Evolutionary conservation across 92 coral and sea anemone genomes (phyloP).

Genomic region (Porites lobata): DNA sequence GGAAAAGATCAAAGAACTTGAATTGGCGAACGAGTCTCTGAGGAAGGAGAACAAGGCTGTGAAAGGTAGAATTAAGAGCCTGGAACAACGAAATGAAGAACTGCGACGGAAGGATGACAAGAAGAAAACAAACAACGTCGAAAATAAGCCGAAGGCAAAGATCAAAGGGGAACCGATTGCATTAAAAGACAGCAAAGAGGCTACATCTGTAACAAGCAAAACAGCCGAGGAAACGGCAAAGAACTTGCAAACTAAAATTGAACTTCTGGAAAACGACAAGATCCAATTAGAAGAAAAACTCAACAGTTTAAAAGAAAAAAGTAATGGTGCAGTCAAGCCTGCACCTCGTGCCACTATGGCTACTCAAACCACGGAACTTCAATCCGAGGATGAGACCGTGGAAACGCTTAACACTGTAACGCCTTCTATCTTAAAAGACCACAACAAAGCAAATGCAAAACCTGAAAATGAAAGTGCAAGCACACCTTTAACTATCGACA

Average conservation of each 20-base stretch:
- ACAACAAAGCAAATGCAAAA: conserved; percentile 13
- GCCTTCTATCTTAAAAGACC: not conserved
- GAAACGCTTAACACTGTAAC: not conserved
- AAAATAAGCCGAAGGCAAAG: conserved; percentile 30
- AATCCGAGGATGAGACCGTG: not conserved
- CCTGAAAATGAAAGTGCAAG: not conserved
- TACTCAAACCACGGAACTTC: conserved; percentile 18
- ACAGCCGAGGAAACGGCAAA: not conserved
- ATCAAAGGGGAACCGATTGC: conserved; percentile 17
- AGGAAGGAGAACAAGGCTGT: conserved; percentile 57
- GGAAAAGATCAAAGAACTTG: conserved; percentile 68
- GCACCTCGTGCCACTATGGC: not conserved
- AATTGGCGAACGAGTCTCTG: conserved; percentile 64
- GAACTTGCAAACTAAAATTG: conserved; percentile 21
- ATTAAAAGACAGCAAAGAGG: conserved; percentile 37
- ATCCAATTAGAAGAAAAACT: conserved; percentile 17
- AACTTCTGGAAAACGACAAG: conserved; percentile 26
- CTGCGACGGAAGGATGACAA: conserved; percentile 34
- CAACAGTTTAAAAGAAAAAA: not conserved
- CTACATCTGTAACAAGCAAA: conserved; percentile 4
- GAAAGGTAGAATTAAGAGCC: conserved; percentile 47
- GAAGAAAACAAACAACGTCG: conserved; percentile 10
- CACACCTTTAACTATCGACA: conserved; percentile 4
- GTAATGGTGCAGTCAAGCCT: not conserved
- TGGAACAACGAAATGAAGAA: conserved; percentile 53